Percentiles rank a stretch among this genome's conserved stretches.
These are phyloP conservation scores for Aphidoletes aphidimyza DNA, from an alignment of 2,888 invertebrate genomes.

Conservation along the genomic window DNA sequence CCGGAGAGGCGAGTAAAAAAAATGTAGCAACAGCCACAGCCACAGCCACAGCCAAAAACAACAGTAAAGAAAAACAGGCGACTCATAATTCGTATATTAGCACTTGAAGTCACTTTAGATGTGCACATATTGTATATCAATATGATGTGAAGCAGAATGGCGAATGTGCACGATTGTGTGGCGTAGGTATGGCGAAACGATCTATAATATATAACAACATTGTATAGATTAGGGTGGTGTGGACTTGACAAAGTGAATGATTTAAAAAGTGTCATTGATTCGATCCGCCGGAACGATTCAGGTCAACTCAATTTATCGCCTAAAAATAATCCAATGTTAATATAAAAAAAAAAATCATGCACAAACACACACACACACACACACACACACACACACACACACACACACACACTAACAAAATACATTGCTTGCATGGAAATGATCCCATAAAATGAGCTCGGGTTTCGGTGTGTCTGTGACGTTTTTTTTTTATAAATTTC, in stretches of 20 bases:
- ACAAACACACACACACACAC: too few species aligned
- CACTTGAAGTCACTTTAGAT: slow-evolving; percentile 32
- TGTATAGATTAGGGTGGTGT: background rate
- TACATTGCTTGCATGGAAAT: too few species aligned
- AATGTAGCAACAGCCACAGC: too few species aligned
- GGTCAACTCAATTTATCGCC: too few species aligned
- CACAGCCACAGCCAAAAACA: too few species aligned
- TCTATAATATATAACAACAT: background rate
- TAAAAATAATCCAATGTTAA: too few species aligned
- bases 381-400: too few species aligned
- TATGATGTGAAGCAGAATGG: slow-evolving; percentile 34
- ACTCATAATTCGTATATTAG: slow-evolving; percentile 51
- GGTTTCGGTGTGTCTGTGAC: too few species aligned
- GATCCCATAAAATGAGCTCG: too few species aligned
- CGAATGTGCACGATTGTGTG: slow-evolving; percentile 7
- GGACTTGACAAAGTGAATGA: background rate
- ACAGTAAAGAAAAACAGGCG: background rate
- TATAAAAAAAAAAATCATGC: too few species aligned
- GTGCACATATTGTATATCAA: slow-evolving; percentile 46
- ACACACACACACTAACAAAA: too few species aligned
- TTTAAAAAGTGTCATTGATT: background rate
- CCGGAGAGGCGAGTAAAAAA: background rate
- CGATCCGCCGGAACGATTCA: background rate
- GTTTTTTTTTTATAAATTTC: too few species aligned
- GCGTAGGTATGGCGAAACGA: background rate